These are phyloP conservation scores for Hymenochirus boettgeri DNA, from an alignment of 2,113 vertebrate species.

Conservation along the genomic window DNA sequence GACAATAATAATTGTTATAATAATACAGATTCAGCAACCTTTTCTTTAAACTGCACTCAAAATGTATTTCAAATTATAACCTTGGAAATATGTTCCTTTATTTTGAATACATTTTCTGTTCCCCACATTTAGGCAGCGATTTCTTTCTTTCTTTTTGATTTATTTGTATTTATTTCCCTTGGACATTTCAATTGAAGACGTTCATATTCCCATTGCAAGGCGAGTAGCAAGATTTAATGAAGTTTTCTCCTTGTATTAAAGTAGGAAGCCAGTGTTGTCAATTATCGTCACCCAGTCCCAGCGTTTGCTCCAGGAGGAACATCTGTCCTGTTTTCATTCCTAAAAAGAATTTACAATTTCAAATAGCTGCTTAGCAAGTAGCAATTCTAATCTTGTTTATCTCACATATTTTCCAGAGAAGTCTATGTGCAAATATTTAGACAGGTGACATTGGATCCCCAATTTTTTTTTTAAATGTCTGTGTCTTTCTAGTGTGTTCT, in stretches of 20 bases:
- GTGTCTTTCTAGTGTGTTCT: no score
- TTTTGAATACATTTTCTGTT: slow-evolving; percentile 5
- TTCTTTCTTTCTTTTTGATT: no score
- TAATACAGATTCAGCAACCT: slow-evolving; percentile 2
- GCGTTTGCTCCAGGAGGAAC: neutral
- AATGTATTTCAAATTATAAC: slow-evolving; percentile 19
- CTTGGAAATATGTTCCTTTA: neutral
- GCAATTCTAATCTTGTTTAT: neutral
- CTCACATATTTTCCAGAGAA: neutral
- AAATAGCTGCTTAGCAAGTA: slow-evolving; percentile 14
- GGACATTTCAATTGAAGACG: neutral
- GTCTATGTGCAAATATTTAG: slow-evolving; percentile 11
- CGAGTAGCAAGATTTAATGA: neutral
- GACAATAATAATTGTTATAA: slow-evolving; percentile 8
- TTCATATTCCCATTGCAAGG: neutral
- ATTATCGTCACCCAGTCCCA: neutral
- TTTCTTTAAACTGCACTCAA: neutral
- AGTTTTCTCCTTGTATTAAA: neutral
- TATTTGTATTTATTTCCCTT: neutral
- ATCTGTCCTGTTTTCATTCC: neutral
- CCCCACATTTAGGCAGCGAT: neutral
- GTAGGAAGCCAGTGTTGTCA: neutral
- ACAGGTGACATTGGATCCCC: slow-evolving; percentile 7
- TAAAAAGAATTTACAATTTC: neutral
- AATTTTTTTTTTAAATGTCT: no score